Evolutionary conservation across 2,113 vertebrate genomes (phyloP), one percentile per base, ranked within the genome.

Genomic region (Octodon degus): DNA sequence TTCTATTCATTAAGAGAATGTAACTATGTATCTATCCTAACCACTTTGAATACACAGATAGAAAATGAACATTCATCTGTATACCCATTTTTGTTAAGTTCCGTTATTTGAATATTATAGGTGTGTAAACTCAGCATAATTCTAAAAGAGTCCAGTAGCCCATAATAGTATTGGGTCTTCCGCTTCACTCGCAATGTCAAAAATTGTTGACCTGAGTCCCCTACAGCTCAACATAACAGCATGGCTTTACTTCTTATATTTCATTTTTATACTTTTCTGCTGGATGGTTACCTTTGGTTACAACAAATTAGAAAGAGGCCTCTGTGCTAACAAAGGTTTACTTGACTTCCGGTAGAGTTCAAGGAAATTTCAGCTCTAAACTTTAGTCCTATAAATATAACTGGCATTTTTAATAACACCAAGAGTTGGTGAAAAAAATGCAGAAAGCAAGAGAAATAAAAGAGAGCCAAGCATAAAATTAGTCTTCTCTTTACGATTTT

Each of bases 301-400:
- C 34, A 68, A 55, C 81, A 90, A 79, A 47, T 63, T 91, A 89
- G 80, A 95, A 86, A 53, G 25, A 77, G 32, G 4, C 16, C 34
- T 79, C 20, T 4, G 10, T 86, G 24, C 19, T 62, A 50, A 74
- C 20, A 19, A 82, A 67, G 50, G 20, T 25, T 90, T 25, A 81
- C 58, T 68, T 89, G 65, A 68, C 47, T 95, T 94, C 32, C 72
- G 32, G 81, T 12, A 68, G 13, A 76, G 11, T 82, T 81, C 77
- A 94, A 86, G 62, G 14, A 76, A 74, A 80, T 60, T 77, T 80
- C 76, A 85, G 1, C 37, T 88, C 22, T 74, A n/a, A 88, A 93
- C 17, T 37, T 67, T 62, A 89, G 34, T 16, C 22, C 30, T 34
- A 3, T 14, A 95, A 92, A 86, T 86, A 60, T 27, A 89, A 60